Evolutionary conservation across 2,888 invertebrate genomes (phyloP), one percentile per base, ranked within the genome.

Genomic region (Saturnia japonica): DNA sequence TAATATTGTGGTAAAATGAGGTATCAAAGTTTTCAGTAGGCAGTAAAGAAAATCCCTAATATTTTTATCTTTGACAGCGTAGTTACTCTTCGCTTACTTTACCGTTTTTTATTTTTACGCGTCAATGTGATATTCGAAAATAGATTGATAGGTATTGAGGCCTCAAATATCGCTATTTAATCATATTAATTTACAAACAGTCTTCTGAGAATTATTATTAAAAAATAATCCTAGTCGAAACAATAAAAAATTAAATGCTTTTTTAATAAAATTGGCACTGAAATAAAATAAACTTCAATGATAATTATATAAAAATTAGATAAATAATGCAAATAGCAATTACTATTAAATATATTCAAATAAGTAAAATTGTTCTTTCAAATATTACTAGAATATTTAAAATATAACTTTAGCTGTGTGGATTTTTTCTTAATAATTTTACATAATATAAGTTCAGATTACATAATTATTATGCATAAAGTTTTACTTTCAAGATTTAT

Each of bases 61-160:
- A 2, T 68, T 68, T 68, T 68, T 60, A 51, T 68, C n/a, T 57
- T 40, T 51, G 40, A 57, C 54, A 51, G 40, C n/a, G 51, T 42
- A 42, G 42, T 57, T n/a, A 40, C 11, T 68, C 9, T 68, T 8
- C 12, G 40, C n/a, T 34, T 16, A 22, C 54, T 40, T 34, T 60
- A n/a, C n/a, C 19, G 3, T n/a, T 64, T 64, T 40, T 64, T 40
- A 40, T 40, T 40, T 64, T 64, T 64, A n/a, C 19, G 40, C 28
- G 40, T 40, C 40, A 40, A 40, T n/a, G 34, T 16, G 28, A 54
- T 22, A 51, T n/a, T n/a, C 7, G 51, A 60, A 28, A 60, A 60
- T 60, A 28, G 34, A 62, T 62, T 34, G 19, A 62, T 62, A 62
- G 14, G 1, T 16, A 9, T 60, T 25, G 51, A 57, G 14, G 57